phyloP scores from a whole-genome alignment of 92 coral and sea anemone genomes.

The Phenganax stokvisi region DNA sequence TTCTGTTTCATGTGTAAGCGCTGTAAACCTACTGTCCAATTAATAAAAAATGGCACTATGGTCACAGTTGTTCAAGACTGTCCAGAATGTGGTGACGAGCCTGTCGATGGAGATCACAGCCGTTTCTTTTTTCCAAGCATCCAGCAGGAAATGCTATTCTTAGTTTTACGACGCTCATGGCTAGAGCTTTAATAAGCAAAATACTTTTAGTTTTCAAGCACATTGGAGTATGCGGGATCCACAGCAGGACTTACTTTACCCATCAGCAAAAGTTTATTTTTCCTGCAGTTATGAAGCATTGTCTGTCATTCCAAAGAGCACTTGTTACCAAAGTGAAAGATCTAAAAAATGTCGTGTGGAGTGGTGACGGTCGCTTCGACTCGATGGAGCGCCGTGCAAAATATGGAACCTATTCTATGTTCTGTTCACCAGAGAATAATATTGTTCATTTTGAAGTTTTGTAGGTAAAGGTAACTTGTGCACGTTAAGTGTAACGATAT shows the following conservation, averaged over 20 bases:
- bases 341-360: not conserved
- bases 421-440: not conserved
- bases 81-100: slow-evolving; percentile 29
- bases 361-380: not conserved
- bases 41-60: slow-evolving; percentile 36
- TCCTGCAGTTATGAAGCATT: not conserved
- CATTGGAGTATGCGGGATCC: not conserved
- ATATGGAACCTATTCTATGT: not conserved
- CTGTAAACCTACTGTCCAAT: slow-evolving; percentile 7
- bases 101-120: slow-evolving; percentile 36
- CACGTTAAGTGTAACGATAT: too few species aligned
- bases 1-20: slow-evolving; percentile 22
- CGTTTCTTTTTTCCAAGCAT: slow-evolving; percentile 35
- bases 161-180: slow-evolving; percentile 39
- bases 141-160: slow-evolving; percentile 37
- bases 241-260: not conserved
- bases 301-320: not conserved
- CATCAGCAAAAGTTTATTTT: not conserved
- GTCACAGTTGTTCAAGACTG: slow-evolving; percentile 33
- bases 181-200: slow-evolving; percentile 25
- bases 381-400: not conserved
- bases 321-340: not conserved
- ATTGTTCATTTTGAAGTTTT: slow-evolving; percentile 19
- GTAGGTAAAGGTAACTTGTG: not conserved
- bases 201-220: not conserved